A percentile compares a stretch with the other conserved stretches of the same genome.
These are phyloP conservation scores for Heterochromis multidens DNA, from an alignment of 2,113 vertebrate species.

Conservation along the genomic window DNA sequence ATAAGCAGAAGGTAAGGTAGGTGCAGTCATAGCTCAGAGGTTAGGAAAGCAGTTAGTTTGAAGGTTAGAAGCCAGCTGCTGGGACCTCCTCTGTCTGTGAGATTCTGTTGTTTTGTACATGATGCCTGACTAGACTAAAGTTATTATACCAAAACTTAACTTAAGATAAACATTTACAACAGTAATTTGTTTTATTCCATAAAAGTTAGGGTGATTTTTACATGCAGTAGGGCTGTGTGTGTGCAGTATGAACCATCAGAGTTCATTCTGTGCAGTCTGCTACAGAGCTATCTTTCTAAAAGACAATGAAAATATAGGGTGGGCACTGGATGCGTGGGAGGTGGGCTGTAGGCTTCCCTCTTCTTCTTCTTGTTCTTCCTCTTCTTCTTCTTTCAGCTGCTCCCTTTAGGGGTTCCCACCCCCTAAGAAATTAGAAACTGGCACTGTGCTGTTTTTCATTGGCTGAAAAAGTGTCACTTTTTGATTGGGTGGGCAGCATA, in stretches of 20 bases:
- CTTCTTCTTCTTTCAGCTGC: background rate
- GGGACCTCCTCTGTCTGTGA: background rate
- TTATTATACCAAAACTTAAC: background rate
- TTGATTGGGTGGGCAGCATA: background rate
- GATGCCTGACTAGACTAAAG: background rate
- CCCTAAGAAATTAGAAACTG: background rate
- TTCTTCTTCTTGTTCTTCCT: background rate
- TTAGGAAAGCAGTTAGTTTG: background rate
- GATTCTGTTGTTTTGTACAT: background rate
- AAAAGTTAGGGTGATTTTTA: background rate
- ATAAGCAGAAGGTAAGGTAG: background rate
- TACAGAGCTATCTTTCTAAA: background rate
- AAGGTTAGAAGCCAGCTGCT: background rate
- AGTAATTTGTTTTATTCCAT: background rate
- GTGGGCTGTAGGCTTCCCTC: background rate
- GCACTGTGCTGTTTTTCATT: background rate
- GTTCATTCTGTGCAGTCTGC: background rate
- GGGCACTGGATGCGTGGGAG: background rate
- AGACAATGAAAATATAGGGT: background rate
- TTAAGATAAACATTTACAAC: background rate
- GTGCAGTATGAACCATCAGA: background rate
- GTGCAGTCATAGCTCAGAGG: background rate
- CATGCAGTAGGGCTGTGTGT: background rate
- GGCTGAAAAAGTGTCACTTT: background rate
- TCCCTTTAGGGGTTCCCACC: background rate